Conservation (phyloP, 2,113 vertebrate genomes). For the Perca schrenkii region DNA sequence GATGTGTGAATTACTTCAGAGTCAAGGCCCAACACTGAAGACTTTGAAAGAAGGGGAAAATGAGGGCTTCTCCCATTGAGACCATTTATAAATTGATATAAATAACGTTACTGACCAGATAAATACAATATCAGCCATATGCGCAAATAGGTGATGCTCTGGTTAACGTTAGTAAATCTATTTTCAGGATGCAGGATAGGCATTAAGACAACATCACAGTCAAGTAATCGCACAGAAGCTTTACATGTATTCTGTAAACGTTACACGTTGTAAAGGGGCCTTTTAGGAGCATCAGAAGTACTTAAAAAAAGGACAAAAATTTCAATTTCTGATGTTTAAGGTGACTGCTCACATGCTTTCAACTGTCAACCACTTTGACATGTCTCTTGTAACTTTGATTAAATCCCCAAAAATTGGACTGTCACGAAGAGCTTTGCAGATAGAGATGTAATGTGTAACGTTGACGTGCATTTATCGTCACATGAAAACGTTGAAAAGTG, state of each 20-base stretch:
- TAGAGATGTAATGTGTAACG: rapidly evolving
- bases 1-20: background rate
- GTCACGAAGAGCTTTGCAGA: rapidly evolving
- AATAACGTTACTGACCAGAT: too few species aligned
- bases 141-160: background rate
- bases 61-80: background rate
- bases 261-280: too few species aligned
- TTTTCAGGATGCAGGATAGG: background rate
- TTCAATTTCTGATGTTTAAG: background rate
- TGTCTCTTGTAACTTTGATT: background rate
- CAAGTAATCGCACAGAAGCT: background rate
- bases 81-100: too few species aligned
- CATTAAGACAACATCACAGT: background rate
- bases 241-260: background rate
- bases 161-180: too few species aligned
- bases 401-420: rapidly evolving
- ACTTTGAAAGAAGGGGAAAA: background rate
- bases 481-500: background rate
- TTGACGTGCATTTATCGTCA: too few species aligned
- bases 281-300: background rate
- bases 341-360: background rate
- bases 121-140: too few species aligned
- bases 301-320: background rate
- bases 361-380: background rate
- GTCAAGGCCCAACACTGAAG: background rate